phyloP scores from a whole-genome alignment of 64 coral and sea anemone genomes.

The Cladopsammia gracilis region DNA sequence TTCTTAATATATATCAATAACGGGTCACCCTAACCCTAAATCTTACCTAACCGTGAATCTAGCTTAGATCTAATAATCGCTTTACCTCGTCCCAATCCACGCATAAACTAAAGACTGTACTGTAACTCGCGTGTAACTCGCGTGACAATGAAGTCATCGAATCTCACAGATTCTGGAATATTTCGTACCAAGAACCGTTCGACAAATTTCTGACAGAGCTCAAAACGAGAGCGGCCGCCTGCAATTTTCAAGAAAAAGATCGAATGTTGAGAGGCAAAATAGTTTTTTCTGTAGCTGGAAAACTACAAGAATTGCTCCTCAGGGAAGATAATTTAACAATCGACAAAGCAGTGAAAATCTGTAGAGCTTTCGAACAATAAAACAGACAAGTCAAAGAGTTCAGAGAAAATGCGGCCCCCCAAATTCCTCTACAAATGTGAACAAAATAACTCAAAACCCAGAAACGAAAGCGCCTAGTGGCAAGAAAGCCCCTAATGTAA shows the following conservation, averaged over 20 bases:
- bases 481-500: background rate
- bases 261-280: constrained; percentile 69
- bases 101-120: too few species aligned
- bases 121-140: constrained; percentile 34
- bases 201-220: constrained; percentile 23
- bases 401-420: too few species aligned
- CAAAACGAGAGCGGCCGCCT: constrained; percentile 26
- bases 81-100: too few species aligned
- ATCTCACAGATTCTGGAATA: constrained; percentile 59
- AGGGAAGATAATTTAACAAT: background rate
- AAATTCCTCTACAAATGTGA: background rate
- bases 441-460: background rate
- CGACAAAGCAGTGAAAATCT: too few species aligned
- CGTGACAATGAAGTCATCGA: constrained; percentile 56
- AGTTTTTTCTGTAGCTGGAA: constrained; percentile 19
- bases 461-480: background rate
- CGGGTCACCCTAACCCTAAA: too few species aligned
- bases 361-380: too few species aligned
- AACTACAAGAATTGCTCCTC: background rate
- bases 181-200: constrained; percentile 20
- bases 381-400: too few species aligned
- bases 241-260: constrained; percentile 53
- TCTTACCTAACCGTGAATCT: too few species aligned
- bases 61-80: too few species aligned
- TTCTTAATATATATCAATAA: too few species aligned